Percentiles rank a stretch among this genome's conserved stretches.
phyloP scores from a whole-genome alignment of 2,797 vertebrate genomes.

The Artibeus lituratus region DNA sequence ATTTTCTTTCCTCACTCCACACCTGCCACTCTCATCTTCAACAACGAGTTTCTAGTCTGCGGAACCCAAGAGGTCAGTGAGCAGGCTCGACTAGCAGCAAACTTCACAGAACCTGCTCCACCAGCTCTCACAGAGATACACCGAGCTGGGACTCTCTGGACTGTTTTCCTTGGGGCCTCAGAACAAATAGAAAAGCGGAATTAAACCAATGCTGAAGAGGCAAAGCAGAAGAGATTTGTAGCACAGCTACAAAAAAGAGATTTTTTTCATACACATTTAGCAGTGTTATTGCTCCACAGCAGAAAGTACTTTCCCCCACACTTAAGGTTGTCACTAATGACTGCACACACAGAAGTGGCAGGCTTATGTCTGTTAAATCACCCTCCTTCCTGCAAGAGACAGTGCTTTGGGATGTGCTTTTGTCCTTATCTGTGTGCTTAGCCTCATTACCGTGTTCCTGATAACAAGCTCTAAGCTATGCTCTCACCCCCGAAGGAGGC shows the following conservation, averaged over 20 bases:
- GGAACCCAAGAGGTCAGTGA: background rate
- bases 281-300: background rate
- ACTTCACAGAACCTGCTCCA: background rate
- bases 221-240: background rate
- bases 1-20: background rate
- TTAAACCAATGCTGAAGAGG: background rate
- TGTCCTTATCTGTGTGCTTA: conserved; percentile 41
- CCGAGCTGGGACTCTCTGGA: background rate
- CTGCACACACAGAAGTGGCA: conserved; percentile 9
- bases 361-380: conserved; percentile 17
- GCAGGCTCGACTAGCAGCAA: background rate
- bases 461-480: background rate
- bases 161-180: background rate
- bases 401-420: background rate
- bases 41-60: background rate
- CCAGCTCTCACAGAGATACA: background rate
- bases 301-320: background rate
- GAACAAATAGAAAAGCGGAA: background rate
- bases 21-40: background rate
- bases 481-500: background rate
- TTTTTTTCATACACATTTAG: background rate
- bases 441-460: conserved; percentile 20
- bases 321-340: conserved; percentile 37
- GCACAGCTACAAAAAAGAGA: no score
- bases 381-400: conserved; percentile 28